Evolutionary conservation across 1,140 invertebrate genomes (phyloP).

Genomic region (Schlechtendalia chinensis): DNA sequence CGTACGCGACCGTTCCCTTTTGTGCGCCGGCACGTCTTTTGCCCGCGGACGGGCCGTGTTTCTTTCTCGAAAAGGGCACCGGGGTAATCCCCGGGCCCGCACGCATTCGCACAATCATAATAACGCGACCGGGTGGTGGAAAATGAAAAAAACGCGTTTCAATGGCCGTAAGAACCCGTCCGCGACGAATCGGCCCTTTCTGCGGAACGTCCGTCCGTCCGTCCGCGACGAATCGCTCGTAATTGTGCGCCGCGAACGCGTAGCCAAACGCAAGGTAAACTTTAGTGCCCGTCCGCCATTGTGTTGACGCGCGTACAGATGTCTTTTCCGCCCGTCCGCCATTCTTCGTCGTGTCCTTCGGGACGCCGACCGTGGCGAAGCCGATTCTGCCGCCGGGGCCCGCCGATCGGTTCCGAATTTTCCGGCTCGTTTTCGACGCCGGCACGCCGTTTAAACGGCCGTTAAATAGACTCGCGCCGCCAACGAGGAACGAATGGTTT

Average conservation of each 20-base stretch:
- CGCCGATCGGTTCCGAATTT: constrained; percentile 34
- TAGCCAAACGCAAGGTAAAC: constrained; percentile 45
- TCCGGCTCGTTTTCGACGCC: constrained; percentile 44
- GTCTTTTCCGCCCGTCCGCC: not conserved
- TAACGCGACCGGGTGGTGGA: not conserved
- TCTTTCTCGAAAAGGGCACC: constrained; percentile 16
- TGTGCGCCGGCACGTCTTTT: constrained; percentile 9
- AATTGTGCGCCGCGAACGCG: constrained; percentile 34
- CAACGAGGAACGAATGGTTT: constrained; percentile 41
- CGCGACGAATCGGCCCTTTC: constrained; percentile 41
- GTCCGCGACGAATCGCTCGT: constrained; percentile 41
- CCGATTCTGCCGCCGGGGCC: constrained; percentile 22
- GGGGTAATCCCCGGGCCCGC: constrained; percentile 40
- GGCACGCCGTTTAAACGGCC: too few species aligned
- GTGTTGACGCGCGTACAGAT: constrained; percentile 19
- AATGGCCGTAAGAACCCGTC: constrained; percentile 44
- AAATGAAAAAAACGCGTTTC: too few species aligned
- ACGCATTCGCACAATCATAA: constrained; percentile 46
- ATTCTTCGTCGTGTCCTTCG: not conserved
- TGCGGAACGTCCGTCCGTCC: not conserved
- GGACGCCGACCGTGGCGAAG: not conserved
- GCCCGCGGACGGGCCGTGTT: not conserved
- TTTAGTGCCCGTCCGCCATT: constrained; percentile 1
- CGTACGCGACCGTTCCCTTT: too few species aligned
- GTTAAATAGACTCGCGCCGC: too few species aligned